These are phyloP conservation scores for Metacarcinus magister DNA, from an alignment of 2,888 invertebrate genomes.

Conservation along the genomic window DNA sequence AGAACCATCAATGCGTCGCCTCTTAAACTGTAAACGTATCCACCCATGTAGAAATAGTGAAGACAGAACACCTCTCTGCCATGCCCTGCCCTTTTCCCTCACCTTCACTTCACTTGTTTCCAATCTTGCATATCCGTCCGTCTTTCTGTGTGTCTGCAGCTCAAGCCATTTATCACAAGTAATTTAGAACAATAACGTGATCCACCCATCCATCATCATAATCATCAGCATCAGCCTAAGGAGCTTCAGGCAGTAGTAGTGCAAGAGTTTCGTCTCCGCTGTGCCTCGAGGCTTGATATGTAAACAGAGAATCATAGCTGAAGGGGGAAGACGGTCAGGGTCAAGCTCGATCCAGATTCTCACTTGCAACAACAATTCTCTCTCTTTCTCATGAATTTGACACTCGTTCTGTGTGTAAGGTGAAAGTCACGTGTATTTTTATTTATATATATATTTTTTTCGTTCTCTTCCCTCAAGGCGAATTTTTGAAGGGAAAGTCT, in stretches of 20 bases:
- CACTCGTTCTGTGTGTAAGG: not conserved
- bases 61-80: not conserved
- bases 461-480: too few species aligned
- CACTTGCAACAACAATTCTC: not conserved
- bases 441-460: too few species aligned
- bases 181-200: too few species aligned
- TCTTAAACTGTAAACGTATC: too few species aligned
- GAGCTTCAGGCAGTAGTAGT: not conserved
- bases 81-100: not conserved
- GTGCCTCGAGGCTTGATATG: not conserved
- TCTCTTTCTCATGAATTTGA: not conserved
- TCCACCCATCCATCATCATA: not conserved
- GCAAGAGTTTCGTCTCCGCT: not conserved
- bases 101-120: not conserved
- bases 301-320: not conserved
- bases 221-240: not conserved
- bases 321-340: not conserved
- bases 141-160: not conserved
- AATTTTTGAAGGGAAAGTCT: too few species aligned
- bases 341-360: slow-evolving; percentile 9
- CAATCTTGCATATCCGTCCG: not conserved
- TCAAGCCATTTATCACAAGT: too few species aligned
- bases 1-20: too few species aligned
- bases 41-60: too few species aligned
- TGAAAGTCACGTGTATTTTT: too few species aligned